Evolutionary conservation across 2,888 invertebrate genomes (phyloP), one percentile per base, ranked within the genome.

Genomic region (Amblyjoppa proteus): DNA sequence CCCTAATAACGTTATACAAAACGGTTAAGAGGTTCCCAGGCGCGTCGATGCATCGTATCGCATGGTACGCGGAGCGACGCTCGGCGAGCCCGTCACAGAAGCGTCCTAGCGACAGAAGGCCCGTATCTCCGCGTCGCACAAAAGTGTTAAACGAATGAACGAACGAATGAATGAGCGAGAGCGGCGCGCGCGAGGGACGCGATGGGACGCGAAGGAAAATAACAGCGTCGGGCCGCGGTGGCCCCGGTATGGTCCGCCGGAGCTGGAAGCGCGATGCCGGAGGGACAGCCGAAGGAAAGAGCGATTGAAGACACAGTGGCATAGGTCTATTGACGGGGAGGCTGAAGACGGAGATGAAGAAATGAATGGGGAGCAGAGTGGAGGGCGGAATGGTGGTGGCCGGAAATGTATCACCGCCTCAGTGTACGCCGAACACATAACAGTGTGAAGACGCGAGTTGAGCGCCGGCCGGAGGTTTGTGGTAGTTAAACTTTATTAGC

Each of bases 81-180:
- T 16, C 31, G 45, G 28, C 41, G 31, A 49, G 45, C 16, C 11
- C 2, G 64, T 6, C 51, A 66, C 64, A 75, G 51, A 61, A 78
- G 66, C 28, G 58, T 77, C 41, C 74, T 71, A 83, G 68, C 89
- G 89, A 90, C 90, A 90, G 89, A 90, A 91, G 90, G 88, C 93
- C 93, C 93, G 92, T 93, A 93, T 93, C 91, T 89, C 86, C 90
- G 90, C 91, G 89, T 89, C 87, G 90, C 92, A 93, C 92, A 93
- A 93, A 93, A 93, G 93, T 93, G 92, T 93, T 93, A 91, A 93
- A 91, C 91, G 92, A 93, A 91, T 91, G 93, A 91, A 91, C 81
- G 86, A 82, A 83, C 83, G 84, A 88, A 91, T 88, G 91, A 91
- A 90, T 89, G 91, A 90, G 89, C 88, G 88, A 73, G 79, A 85